Base-by-base conservation (phyloP, 2,113 vertebrate species). In the Okapia johnstoni region DNA sequence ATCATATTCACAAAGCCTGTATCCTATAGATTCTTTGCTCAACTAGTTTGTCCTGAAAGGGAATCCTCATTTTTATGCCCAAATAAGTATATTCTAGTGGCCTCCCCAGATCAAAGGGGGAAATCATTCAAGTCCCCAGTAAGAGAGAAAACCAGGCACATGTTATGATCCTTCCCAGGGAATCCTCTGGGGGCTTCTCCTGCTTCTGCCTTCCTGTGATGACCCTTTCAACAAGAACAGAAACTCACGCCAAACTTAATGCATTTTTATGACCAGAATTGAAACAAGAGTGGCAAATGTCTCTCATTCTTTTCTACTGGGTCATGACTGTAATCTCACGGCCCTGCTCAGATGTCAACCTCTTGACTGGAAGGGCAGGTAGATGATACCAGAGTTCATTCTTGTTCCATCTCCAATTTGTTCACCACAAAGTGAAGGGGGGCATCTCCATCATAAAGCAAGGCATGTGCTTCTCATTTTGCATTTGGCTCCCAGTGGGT, bases 231-330 rank as follows among this genome's bases (percentile, higher is more conserved):
- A 97, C 85, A 63, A 96, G 95, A 95, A 96, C 95, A 97, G 97
- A 98, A 98, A 97, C 97, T 96, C 96, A 66, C 7, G 88, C 95
- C 97, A 98, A 97, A 93, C 60, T 94, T 97, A 97, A 98, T 98
- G 98, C 97, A 98, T 98, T 98, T 98, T 98, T 97, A 98, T 93
- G 95, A 98, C 77, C 77, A 86, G 96, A 94, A 98, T 87, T 98
- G 96, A 96, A 98, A 98, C 93, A 98, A 97, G 93, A 97, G 91
- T 96, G 96, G 94, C 97, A 98, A 98, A 96, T 93, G 93, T 96
- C 97, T 96, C 92, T 98, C 96, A 95, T 94, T 96, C 90, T 97
- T 97, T 97, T 93, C 87, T 55, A 89, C 66, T 89, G 92, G 97
- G 97, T 98, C 97, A 94, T 89, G 96, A 98, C 95, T 98, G 90